Evolutionary conservation across 2,797 vertebrate species (phyloP).

Genomic region (Cephalopachus bancanus): DNA sequence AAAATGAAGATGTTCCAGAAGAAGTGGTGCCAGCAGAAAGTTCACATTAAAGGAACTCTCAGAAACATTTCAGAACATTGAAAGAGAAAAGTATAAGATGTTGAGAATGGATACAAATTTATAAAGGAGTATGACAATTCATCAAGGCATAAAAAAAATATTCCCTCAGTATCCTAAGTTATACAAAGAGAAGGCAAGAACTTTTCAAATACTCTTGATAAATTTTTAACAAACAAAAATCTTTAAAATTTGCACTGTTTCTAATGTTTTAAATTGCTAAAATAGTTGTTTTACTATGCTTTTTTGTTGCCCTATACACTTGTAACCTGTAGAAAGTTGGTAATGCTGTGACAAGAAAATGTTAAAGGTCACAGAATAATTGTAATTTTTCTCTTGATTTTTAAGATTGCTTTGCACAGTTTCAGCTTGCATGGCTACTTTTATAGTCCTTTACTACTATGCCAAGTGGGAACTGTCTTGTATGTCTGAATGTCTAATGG

Average conservation of each 20-base stretch:
- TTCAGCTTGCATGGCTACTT: neutral
- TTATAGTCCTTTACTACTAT: neutral
- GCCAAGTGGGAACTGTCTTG: neutral
- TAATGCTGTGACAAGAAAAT: slow-evolving; percentile 25
- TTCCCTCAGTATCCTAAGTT: neutral
- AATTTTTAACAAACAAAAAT: neutral
- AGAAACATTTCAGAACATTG: neutral
- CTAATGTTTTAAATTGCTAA: slow-evolving; percentile 23
- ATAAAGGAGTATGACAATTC: neutral
- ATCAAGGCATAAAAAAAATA: neutral
- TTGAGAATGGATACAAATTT: neutral
- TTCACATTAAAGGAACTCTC: neutral
- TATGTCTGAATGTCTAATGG: neutral
- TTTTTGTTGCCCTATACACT: neutral
- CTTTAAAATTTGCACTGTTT: neutral
- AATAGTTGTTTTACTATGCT: slow-evolving; percentile 1
- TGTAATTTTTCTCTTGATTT: neutral
- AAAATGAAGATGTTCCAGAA: neutral
- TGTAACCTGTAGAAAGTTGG: neutral
- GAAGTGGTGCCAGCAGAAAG: neutral
- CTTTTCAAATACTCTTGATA: neutral
- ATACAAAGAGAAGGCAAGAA: neutral
- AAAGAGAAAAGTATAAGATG: neutral
- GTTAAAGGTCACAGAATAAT: neutral
- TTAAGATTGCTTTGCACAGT: neutral